Conservation (phyloP, 2,888 invertebrate species). For the Drosophila meridiana region DNA sequence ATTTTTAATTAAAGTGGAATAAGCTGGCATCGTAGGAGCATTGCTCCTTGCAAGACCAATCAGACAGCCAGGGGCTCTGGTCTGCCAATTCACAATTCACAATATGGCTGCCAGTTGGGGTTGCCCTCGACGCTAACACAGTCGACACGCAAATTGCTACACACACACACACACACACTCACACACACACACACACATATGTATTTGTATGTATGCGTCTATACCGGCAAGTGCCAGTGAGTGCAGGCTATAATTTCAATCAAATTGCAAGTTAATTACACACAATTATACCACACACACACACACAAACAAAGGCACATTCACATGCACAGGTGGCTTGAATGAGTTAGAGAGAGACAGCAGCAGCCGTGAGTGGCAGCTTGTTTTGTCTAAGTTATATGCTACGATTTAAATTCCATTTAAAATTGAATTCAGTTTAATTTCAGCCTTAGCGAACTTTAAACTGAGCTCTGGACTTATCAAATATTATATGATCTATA, state of each 20-base stretch:
- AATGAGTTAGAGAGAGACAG: conserved; percentile 5
- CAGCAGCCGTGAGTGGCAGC: conserved; percentile 40
- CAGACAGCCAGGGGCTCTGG: conserved; percentile 15
- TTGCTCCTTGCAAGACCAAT: conserved; percentile 66
- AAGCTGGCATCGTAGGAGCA: conserved; percentile 62
- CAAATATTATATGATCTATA: background rate
- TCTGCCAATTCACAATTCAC: conserved; percentile 41
- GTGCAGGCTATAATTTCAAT: conserved; percentile 76
- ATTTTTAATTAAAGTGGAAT: conserved; percentile 74
- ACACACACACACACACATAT: background rate
- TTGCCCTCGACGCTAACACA: conserved; percentile 25
- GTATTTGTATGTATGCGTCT: background rate
- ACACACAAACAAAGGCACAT: conserved; percentile 22
- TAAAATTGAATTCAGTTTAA: conserved; percentile 13
- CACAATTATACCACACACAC: conserved; percentile 67
- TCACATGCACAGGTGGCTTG: conserved; percentile 17
- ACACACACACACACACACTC: background rate
- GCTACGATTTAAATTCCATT: conserved; percentile 15
- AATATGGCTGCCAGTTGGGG: conserved; percentile 72
- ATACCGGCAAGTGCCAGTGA: conserved; percentile 21
- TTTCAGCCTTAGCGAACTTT: background rate
- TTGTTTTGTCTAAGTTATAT: conserved; percentile 32
- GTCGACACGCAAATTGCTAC: conserved; percentile 73
- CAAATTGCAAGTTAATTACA: conserved; percentile 80
- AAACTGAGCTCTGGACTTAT: background rate